A percentile compares a stretch with the other conserved stretches of the same genome.
Evolutionary conservation across 1,140 invertebrate species (phyloP).

Genomic region (Pseudomyrmex concolor): DNA sequence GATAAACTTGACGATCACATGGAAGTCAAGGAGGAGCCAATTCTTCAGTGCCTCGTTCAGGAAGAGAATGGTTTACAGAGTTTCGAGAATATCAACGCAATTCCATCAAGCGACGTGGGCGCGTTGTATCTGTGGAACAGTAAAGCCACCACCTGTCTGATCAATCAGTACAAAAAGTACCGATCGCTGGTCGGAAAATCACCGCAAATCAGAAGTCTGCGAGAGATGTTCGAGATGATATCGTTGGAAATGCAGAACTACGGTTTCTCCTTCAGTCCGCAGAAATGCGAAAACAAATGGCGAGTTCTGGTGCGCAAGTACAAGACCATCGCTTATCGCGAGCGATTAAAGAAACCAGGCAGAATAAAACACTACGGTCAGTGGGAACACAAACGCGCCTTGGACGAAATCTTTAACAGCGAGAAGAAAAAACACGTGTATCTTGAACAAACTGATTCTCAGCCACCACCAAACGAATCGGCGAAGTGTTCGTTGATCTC

Average conservation of each 20-base stretch:
- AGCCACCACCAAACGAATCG: slow-evolving; percentile 51
- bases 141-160: slow-evolving; percentile 79
- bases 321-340: slow-evolving; percentile 77
- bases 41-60: slow-evolving; percentile 60
- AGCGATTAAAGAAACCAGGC: slow-evolving; percentile 77
- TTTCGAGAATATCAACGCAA: slow-evolving; percentile 55
- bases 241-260: slow-evolving; percentile 79
- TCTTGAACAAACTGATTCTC: slow-evolving; percentile 70
- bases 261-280: slow-evolving; percentile 78
- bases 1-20: slow-evolving; percentile 46
- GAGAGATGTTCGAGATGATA: slow-evolving; percentile 82
- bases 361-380: slow-evolving; percentile 78
- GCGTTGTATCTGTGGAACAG: slow-evolving; percentile 77
- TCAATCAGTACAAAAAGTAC: slow-evolving; percentile 80
- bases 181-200: slow-evolving; percentile 78
- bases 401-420: slow-evolving; percentile 77
- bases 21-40: slow-evolving; percentile 76
- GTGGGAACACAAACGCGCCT: slow-evolving; percentile 78
- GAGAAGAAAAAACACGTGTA: slow-evolving; percentile 74
- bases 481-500: slow-evolving; percentile 63
- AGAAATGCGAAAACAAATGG: slow-evolving; percentile 81
- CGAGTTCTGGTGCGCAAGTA: slow-evolving; percentile 79
- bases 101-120: slow-evolving; percentile 67
- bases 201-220: slow-evolving; percentile 76
- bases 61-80: slow-evolving; percentile 69